Conservation (phyloP, 2,113 vertebrate genomes). For the Ptilorrhoa leucosticta region DNA sequence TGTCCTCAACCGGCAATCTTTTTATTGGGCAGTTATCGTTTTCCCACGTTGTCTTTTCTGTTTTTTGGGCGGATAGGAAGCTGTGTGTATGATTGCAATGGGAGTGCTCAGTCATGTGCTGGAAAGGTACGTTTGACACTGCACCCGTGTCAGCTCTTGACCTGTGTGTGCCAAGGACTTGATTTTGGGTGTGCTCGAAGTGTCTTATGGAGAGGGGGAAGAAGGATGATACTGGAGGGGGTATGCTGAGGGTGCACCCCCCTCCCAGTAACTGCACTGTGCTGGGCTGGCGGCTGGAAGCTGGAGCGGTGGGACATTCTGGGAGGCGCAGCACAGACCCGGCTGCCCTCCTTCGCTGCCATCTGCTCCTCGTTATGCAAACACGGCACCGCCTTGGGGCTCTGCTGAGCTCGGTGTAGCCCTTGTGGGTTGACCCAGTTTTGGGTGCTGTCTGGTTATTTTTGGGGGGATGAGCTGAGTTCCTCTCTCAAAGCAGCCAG, state of each 20-base stretch:
- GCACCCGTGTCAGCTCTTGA: background rate
- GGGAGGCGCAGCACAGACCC: background rate
- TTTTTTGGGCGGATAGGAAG: background rate
- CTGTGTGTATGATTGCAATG: background rate
- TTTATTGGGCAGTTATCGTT: background rate
- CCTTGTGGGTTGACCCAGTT: slow-evolving; percentile 26
- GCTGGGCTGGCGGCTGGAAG: background rate
- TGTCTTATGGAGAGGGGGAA: background rate
- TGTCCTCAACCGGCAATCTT: background rate
- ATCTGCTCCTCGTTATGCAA: slow-evolving; percentile 20
- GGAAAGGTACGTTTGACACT: rapidly evolving
- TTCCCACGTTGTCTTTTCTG: background rate
- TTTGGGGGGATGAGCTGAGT: background rate
- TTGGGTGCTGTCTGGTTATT: slow-evolving; percentile 3
- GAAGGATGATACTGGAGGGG: background rate
- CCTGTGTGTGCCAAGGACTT: too few species aligned
- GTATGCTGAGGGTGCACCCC: background rate
- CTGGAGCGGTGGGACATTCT: background rate
- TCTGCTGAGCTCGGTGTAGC: background rate
- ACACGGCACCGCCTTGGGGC: background rate
- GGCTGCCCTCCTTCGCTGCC: background rate
- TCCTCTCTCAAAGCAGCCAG: background rate
- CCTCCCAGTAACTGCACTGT: rapidly evolving
- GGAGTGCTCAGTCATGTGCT: background rate
- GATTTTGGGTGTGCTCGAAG: background rate